Evolutionary conservation across 2,888 invertebrate species (phyloP), one percentile per base, ranked within the genome.

Genomic region (Cheilosia vulpina): DNA sequence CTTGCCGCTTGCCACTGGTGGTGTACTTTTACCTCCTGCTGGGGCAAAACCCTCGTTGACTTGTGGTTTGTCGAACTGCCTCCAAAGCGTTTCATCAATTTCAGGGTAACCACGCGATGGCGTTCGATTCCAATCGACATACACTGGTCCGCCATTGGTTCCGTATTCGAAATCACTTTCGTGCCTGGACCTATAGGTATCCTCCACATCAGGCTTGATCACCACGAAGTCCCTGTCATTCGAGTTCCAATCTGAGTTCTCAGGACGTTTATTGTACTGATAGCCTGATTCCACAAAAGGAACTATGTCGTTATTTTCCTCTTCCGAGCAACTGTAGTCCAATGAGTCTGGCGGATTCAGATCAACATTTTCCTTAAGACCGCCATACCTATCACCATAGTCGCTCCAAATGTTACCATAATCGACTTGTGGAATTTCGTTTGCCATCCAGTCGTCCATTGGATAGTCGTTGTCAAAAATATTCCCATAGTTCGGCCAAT

Each of bases 1-100:
- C 13, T 50, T 50, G 50, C 13, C 13, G 0, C 13, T 50, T 21
- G 19, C 15, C 21, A 19, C 21, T 19, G 19, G 21, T 21, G 50
- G 11, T 21, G 1, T 9, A 50, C 4, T 19, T 1, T 21, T 50
- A 13, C 1, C 50, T 13, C 2, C 5, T 13, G 19, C 4, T 6
- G n/a, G 45, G 15, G 43, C n/a, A 17, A 13, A 6, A n/a, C 7
- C 31, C 31, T 2, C 7, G 2, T 4, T 43, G 6, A 43, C 6
- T 5, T 4, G 43, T 19, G 47, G 47, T 6, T 52, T 24, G 13
- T 7, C n/a, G 52, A 27, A 21, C 31, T 62, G 52, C 24, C n/a
- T 43, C 62, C 7, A 53, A 31, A 72, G n/a, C 3, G 15, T n/a
- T 17, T 75, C 73, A 0, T 75, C 73, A n/a, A 75, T 65, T 47